Evolutionary conservation across 2,888 invertebrate genomes (phyloP), one percentile per base, ranked within the genome.

Genomic region (Busseola fusca): DNA sequence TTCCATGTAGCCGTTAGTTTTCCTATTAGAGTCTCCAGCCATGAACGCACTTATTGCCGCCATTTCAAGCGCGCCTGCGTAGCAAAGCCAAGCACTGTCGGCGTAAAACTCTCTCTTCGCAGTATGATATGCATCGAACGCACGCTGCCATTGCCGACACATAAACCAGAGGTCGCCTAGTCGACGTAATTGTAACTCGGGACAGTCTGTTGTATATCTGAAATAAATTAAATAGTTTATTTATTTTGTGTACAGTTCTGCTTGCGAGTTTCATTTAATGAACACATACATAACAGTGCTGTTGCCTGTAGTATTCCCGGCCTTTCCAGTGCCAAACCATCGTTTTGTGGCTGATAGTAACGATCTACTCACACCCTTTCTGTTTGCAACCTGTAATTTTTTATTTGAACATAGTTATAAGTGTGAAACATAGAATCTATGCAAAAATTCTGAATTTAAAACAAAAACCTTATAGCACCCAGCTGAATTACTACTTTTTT

Each of bases 61-160:
- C 99, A 99, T 99, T 96, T 99, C 99, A 64, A 99, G 95, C 9
- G 99, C 99, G 16, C 99, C 99, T 0, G 99, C 99, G 93, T 98
- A 99, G 91, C 99, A 98, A 42, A 99, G 96, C 99, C 99, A 99
- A 0, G 99, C 99, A 83, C 99, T 98, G 91, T 99, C 99, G 1
- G 98, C 98, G 89, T 98, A 98, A 92, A 99, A 99, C 92, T 99
- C 99, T 67, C 99, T 97, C 93, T 99, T 99, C n/a, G 99, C 98
- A 57, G 98, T 97, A 93, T 99, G 99, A 94, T 99, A 99, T 0
- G 98, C 97, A 85, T 98, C 98, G 93, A 98, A 99, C 12, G 99
- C 99, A 82, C 98, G 96, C 81, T 97, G 97, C 94, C 99, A 99
- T 89, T 99, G 97, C 6, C 99, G 98, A 92, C 99, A 99, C 97